Conservation (phyloP, 2,113 vertebrate genomes). For the Amphiprion ocellaris region DNA sequence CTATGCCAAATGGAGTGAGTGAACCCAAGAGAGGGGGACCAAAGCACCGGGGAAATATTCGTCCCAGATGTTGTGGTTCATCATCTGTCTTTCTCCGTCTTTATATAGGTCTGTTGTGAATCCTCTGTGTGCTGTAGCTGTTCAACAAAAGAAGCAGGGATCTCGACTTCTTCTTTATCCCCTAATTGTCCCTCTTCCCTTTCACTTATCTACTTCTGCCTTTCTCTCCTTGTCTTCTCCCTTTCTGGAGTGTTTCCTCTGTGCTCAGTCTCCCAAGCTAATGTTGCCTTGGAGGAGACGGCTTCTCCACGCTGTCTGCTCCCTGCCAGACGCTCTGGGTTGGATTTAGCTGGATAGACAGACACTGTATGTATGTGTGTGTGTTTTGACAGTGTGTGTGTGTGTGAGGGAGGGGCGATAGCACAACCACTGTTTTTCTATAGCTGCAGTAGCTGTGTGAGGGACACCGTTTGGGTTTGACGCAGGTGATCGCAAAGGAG, state of each 20-base stretch:
- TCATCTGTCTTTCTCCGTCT: conserved; percentile 29
- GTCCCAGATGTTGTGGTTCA: conserved; percentile 54
- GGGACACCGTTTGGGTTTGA: conserved; percentile 39
- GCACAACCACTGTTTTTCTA: conserved; percentile 20
- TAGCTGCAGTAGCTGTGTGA: conserved; percentile 1
- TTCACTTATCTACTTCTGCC: conserved; percentile 29
- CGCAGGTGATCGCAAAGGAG: conserved; percentile 50
- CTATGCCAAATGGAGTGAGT: conserved; percentile 59
- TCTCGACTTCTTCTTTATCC: conserved; percentile 32
- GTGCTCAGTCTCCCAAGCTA: conserved; percentile 52
- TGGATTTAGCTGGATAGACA: conserved; percentile 52
- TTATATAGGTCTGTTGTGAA: conserved; percentile 9
- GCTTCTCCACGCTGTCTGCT: conserved; percentile 59
- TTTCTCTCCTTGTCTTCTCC: neutral
- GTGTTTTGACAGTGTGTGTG: conserved; percentile 27
- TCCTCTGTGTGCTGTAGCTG: conserved; percentile 5
- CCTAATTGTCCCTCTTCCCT: conserved; percentile 23
- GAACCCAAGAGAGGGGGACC: conserved; percentile 37
- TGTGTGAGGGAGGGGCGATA: conserved; percentile 14
- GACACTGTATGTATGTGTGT: conserved; percentile 30
- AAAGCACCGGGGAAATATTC: neutral
- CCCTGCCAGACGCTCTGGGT: conserved; percentile 48
- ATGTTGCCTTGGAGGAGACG: conserved; percentile 55
- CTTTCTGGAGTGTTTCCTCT: conserved; percentile 40
- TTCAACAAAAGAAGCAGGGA: neutral